Conservation (phyloP, 2,888 invertebrate species). For the Acrobasis consociella region DNA sequence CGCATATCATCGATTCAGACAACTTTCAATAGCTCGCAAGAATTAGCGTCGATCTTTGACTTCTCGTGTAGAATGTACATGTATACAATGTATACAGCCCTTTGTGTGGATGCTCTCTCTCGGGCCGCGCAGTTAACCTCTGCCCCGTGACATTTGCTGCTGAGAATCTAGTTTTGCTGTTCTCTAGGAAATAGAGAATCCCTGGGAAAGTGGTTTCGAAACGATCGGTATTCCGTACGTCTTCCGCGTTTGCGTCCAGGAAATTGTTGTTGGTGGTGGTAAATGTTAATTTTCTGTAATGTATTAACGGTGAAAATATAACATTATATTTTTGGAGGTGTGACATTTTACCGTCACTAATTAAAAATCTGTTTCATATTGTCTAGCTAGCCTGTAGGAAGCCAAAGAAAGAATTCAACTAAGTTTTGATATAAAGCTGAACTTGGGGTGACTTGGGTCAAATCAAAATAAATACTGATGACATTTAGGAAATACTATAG, state of each 20-base stretch:
- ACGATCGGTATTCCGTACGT: background rate
- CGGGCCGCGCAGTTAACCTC: conserved; percentile 45
- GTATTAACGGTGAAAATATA: no score
- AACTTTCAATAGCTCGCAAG: background rate
- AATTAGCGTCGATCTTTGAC: conserved; percentile 10
- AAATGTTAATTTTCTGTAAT: background rate
- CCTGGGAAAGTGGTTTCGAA: conserved; percentile 41
- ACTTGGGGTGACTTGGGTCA: no score
- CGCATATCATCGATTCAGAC: background rate
- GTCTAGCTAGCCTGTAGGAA: no score
- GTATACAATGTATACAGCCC: conserved; percentile 7
- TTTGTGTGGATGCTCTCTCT: conserved; percentile 14
- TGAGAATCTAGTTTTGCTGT: conserved; percentile 40
- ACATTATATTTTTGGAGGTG: no score
- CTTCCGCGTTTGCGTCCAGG: conserved; percentile 7
- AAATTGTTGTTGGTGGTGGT: background rate
- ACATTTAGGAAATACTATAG: no score
- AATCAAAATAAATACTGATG: no score
- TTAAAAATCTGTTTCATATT: no score
- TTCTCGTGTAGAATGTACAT: no score
- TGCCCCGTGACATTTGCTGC: conserved; percentile 53
- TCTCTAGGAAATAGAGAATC: conserved; percentile 35
- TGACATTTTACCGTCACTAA: no score
- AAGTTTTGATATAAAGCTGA: no score
- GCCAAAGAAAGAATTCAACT: no score